A percentile compares a stretch with the other conserved stretches of the same genome.
These are phyloP conservation scores for Lucilia sericata DNA, from an alignment of 1,140 invertebrate species.

Conservation along the genomic window DNA sequence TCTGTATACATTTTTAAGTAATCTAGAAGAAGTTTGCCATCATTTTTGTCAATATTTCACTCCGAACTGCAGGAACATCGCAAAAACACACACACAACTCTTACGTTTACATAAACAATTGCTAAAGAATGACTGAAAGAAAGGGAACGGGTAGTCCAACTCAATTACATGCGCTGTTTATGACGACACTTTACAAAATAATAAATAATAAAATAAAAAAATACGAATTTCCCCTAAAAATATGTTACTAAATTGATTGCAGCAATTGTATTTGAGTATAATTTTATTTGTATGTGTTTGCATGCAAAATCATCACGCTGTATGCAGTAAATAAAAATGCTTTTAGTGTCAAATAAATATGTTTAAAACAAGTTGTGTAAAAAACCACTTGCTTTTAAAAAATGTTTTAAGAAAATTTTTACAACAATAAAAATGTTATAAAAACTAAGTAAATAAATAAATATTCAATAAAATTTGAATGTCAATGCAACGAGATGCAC, in stretches of 20 bases:
- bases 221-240: not conserved
- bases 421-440: not conserved
- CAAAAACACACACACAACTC: too few relatives aligned
- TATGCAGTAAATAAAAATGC: not conserved
- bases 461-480: constrained; percentile 13
- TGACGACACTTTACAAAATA: not conserved
- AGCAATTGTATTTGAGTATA: too few relatives aligned
- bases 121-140: too few relatives aligned
- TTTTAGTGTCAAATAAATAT: not conserved
- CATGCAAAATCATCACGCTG: too few relatives aligned
- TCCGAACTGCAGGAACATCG: not conserved
- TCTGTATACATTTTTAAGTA: too few relatives aligned
- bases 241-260: not conserved
- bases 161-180: not conserved
- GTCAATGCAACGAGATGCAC: not conserved
- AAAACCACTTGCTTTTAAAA: not conserved
- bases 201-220: not conserved
- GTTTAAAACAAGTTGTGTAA: not conserved
- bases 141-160: not conserved
- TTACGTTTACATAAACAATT: too few relatives aligned
- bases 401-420: not conserved
- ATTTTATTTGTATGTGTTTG: too few relatives aligned
- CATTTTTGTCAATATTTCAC: too few relatives aligned
- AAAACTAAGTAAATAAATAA: constrained; percentile 1
- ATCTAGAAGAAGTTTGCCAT: too few relatives aligned